These are phyloP conservation scores for Vanacampus margaritifer DNA, from an alignment of 2,113 vertebrate genomes.

Conservation along the genomic window DNA sequence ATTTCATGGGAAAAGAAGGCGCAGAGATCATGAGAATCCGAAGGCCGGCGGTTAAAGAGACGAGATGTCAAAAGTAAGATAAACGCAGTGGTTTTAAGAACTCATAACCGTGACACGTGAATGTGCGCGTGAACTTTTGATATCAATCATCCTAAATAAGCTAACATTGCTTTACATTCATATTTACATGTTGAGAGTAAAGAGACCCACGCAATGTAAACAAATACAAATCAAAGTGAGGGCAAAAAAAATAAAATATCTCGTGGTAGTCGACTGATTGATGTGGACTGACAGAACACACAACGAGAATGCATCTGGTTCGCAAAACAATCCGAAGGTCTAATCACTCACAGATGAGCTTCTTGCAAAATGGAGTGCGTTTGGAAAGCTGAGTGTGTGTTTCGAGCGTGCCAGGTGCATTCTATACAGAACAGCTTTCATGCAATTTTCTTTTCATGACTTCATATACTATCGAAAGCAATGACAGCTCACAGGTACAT, in stretches of 20 bases:
- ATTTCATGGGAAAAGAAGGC: conserved; percentile 5
- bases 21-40: not conserved
- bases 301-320: conserved; percentile 31
- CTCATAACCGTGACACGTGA: not conserved
- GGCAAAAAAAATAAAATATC: conserved; percentile 5
- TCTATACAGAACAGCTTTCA: not conserved
- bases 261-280: not conserved
- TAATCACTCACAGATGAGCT: conserved; percentile 1
- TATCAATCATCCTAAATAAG: not conserved
- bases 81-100: conserved; percentile 4
- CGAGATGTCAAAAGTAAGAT: conserved; percentile 4
- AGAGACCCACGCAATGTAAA: not conserved
- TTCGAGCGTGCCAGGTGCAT: not conserved
- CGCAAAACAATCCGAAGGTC: conserved; percentile 18
- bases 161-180: not conserved
- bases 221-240: conserved; percentile 23
- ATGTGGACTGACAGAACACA: not conserved
- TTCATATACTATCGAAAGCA: conserved; percentile 9
- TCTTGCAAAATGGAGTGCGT: conserved; percentile 8
- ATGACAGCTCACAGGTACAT: conserved; percentile 25
- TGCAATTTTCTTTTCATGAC: conserved; percentile 19
- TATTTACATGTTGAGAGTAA: not conserved
- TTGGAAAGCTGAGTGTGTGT: not conserved
- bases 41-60: not conserved
- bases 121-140: not conserved